Base-by-base conservation (phyloP, 2,797 vertebrate genomes). In the Myripristis murdjan region DNA sequence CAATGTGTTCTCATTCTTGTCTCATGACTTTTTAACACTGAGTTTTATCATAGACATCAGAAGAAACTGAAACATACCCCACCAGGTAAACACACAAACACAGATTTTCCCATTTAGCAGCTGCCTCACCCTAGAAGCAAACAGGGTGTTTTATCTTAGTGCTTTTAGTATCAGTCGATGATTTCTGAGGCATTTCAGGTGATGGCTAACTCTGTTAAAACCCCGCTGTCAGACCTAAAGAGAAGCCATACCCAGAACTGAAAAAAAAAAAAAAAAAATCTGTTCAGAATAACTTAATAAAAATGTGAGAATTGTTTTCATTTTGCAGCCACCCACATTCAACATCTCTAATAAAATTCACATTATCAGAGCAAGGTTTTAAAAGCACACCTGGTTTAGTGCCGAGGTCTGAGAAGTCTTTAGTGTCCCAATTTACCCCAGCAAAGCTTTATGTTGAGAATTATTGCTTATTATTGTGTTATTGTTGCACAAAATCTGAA, bases 371-470 rank as follows among this genome's bases (percentile, higher is more conserved):
- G 84, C 72, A 88, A 78, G 84, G 83, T 90, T 92, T 81, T 83
- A 86, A 85, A 95, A 95, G 93, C 94, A 95, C 94, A 95, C 48
- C 75, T 75, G 71, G 55, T 81, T 85, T 92, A 86, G 58, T 84
- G 79, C 4, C 52, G 61, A 59, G 63, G 60, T 78, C 58, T 41
- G 49, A 55, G 46, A 72, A 39, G 28, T 65, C 23, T 72, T 70
- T 78, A 77, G n/a, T 67, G 64, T 73, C 73, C n/a, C n/a, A n/a
- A n/a, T n/a, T 48, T 52, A 28, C 48, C 37, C 28, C 35, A 4
- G 54, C 7, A 41, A 37, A 4, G 62, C 41, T 51, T 66, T 23
- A 60, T 54, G 1, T 48, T 62, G 16, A 70, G 39, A 70, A 46
- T 8, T 51, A 56, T 35, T 55, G 53, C 56, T 65, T 20, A 28